Percentiles rank a stretch among this genome's conserved stretches.
These are phyloP conservation scores for Sussaba pulchella DNA, from an alignment of 2,888 invertebrate genomes.

Conservation along the genomic window DNA sequence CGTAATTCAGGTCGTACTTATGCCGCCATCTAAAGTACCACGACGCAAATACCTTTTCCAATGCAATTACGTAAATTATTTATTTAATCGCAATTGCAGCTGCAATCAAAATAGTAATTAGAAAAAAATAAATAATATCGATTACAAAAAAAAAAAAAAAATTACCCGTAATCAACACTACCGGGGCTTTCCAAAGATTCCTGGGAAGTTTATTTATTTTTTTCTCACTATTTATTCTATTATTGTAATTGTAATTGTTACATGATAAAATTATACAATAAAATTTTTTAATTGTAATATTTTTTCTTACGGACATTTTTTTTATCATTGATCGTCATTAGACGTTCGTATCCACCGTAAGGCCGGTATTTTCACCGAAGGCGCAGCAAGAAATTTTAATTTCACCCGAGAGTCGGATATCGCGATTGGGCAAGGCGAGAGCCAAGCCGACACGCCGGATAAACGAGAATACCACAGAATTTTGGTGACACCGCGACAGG, in stretches of 20 bases:
- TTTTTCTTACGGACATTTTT: too few relatives aligned
- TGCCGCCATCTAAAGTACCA: conserved; percentile 49
- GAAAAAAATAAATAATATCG: not conserved
- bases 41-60: conserved; percentile 9
- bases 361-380: not conserved
- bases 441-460: not conserved
- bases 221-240: too few relatives aligned
- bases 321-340: not conserved
- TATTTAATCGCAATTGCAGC: conserved; percentile 22
- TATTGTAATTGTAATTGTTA: too few relatives aligned
- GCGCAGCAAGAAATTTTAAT: conserved; percentile 20
- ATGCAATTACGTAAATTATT: conserved; percentile 17
- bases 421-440: conserved; percentile 30
- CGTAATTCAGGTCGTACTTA: conserved; percentile 37
- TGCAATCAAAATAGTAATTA: conserved; percentile 1
- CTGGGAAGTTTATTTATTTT: too few relatives aligned
- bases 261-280: too few relatives aligned
- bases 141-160: not conserved
- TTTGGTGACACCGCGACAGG: not conserved
- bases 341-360: not conserved
- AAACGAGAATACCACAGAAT: conserved; percentile 2
- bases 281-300: too few relatives aligned
- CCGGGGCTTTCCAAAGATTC: too few relatives aligned
- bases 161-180: too few relatives aligned
- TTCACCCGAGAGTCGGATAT: conserved; percentile 1